These are phyloP conservation scores for Dryoscopus gambensis DNA, from an alignment of 2,113 vertebrate genomes.

Conservation along the genomic window DNA sequence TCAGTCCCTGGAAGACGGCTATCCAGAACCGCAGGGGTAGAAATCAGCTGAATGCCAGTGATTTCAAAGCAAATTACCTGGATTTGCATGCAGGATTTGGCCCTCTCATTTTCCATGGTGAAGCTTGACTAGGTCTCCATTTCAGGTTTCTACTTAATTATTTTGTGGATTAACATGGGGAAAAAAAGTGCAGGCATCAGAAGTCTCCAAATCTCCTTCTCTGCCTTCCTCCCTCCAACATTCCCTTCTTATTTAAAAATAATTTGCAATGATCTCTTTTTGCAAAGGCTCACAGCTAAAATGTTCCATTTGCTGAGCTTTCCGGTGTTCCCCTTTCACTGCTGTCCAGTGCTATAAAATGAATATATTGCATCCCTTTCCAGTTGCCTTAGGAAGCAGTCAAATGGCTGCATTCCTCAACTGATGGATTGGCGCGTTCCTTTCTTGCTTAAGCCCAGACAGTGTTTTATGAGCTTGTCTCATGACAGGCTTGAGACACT, in stretches of 20 bases:
- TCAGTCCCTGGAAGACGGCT: not conserved
- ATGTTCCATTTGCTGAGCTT: slow-evolving; percentile 64
- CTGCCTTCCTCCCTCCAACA: not conserved
- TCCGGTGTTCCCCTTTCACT: slow-evolving; percentile 29
- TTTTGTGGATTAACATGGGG: not conserved
- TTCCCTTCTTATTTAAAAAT: not conserved
- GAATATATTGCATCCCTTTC: slow-evolving; percentile 73
- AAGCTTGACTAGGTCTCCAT: not conserved
- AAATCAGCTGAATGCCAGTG: not conserved
- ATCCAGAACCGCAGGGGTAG: not conserved
- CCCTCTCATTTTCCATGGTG: not conserved
- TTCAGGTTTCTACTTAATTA: not conserved
- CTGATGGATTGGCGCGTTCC: slow-evolving; percentile 73
- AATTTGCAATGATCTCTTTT: not conserved
- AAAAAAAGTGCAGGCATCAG: not conserved
- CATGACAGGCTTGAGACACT: slow-evolving; percentile 69
- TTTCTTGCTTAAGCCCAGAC: slow-evolving; percentile 66
- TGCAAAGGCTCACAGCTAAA: slow-evolving; percentile 43
- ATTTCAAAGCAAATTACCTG: not conserved
- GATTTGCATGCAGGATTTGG: not conserved
- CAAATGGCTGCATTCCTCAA: slow-evolving; percentile 73
- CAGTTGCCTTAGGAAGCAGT: slow-evolving; percentile 74
- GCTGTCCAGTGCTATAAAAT: slow-evolving; percentile 64
- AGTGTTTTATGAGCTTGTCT: slow-evolving; percentile 72
- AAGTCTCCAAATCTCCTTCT: not conserved